Percentiles rank a stretch among this genome's conserved stretches.
Evolutionary conservation across 2,888 invertebrate genomes (phyloP).

Genomic region (Rhamphomyia laevipes): DNA sequence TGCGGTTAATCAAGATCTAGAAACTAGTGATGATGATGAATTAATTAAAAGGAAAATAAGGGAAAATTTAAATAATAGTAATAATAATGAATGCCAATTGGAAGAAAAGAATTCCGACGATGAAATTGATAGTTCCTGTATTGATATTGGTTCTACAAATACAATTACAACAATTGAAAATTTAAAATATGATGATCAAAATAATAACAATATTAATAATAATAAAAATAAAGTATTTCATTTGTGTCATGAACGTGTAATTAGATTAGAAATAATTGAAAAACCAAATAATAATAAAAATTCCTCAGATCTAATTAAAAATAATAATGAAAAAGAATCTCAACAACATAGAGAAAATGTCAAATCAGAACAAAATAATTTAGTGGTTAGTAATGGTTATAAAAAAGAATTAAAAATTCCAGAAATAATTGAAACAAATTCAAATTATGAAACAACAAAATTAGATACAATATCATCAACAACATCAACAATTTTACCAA

Average conservation of each 20-base stretch:
- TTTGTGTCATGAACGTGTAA: neutral
- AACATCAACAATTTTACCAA: neutral
- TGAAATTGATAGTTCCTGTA: too few relatives aligned
- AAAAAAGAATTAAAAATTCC: neutral
- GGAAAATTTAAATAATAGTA: neutral
- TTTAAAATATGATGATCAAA: too few relatives aligned
- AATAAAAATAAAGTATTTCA: neutral
- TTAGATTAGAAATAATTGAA: neutral
- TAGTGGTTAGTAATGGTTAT: neutral
- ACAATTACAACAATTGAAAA: too few relatives aligned
- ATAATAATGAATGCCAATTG: neutral
- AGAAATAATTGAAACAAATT: neutral
- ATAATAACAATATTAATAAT: neutral
- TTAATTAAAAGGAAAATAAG: neutral
- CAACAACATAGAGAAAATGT: neutral
- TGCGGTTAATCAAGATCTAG: neutral
- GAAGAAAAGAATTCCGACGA: too few relatives aligned
- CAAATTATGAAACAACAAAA: neutral
- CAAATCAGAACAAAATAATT: neutral
- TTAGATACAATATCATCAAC: neutral
- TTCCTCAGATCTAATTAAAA: neutral
- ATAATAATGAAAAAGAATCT: neutral
- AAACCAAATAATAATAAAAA: neutral
- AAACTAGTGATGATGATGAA: neutral
- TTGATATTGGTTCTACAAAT: neutral